Evolutionary conservation across 2,113 vertebrate genomes (phyloP), one percentile per base, ranked within the genome.

Genomic region (Dolichotis patagonum): DNA sequence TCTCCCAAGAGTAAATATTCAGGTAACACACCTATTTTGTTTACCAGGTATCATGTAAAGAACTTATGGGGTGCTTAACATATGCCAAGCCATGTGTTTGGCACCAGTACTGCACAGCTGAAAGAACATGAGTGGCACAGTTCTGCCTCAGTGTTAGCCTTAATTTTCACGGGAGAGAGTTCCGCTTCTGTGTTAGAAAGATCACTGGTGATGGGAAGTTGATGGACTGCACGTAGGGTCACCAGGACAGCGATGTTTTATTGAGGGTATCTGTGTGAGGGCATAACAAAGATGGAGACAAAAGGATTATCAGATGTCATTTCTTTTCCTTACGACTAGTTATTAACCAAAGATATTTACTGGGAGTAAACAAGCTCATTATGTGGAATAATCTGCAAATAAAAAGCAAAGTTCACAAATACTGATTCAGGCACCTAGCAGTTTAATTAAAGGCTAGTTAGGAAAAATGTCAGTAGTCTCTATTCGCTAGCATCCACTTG

Each of bases 381-480:
- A 49, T 87, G 43, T 78, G 35, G 28, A 97, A 80, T 7, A 43
- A 49, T 13, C 38, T 84, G 3, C 58, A 24, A 77, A 81, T 73
- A 56, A 92, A 91, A 75, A 35, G 14, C 19, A 78, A 22, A 78
- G 73, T 43, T 35, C 89, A 94, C 28, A 52, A 56, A 84, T 87
- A 87, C 0, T 92, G 80, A 84, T 75, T 91, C 49, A 49, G 32
- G 16, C n/a, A 24, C 22, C 58, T 92, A 49, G 46, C 20, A 81
- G 26, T 69, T 94, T 84, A 92, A 56, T 90, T 88, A 28, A 73
- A 92, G 75, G 54, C 46, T 84, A 60, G 7, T 90, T 75, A 92
- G 75, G 49, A 81, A 95, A 86, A 87, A 32, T 32, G 16, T 80
- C 62, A 81, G 49, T 52, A 52, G 16, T 22, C 35, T 77, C 17